Evolutionary conservation across 1,140 invertebrate genomes (phyloP).

Genomic region (Pseudomyrmex gracilis): DNA sequence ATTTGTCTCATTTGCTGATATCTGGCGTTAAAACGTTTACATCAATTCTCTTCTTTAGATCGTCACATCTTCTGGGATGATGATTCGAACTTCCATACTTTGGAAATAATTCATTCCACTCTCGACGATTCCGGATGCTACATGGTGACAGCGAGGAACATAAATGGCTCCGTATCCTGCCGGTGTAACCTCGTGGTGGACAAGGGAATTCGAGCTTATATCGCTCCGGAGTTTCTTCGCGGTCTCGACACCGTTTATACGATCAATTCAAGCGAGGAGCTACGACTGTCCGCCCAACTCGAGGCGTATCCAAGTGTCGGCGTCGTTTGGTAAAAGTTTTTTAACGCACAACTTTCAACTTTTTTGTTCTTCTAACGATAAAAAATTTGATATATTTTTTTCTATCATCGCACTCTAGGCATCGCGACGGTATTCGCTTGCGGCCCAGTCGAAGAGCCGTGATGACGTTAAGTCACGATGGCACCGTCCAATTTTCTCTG

Average conservation of each 20-base stretch:
- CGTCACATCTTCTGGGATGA: constrained; percentile 88
- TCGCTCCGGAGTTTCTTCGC: constrained; percentile 91
- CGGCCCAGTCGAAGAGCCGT: constrained; percentile 90
- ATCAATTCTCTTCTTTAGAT: constrained; percentile 79
- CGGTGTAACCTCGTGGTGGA: constrained; percentile 93
- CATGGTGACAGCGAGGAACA: constrained; percentile 92
- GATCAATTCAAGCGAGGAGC: constrained; percentile 87
- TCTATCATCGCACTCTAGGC: constrained; percentile 82
- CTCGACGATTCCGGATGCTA: constrained; percentile 94
- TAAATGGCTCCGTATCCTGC: constrained; percentile 93
- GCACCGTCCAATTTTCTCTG: constrained; percentile 91
- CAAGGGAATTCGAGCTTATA: constrained; percentile 92
- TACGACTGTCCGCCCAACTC: constrained; percentile 90
- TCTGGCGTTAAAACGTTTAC: neutral
- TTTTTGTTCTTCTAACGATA: too few relatives aligned
- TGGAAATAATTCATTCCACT: constrained; percentile 92
- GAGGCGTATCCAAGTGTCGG: constrained; percentile 93
- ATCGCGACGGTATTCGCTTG: constrained; percentile 89
- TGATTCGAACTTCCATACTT: constrained; percentile 91
- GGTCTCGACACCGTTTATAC: constrained; percentile 88
- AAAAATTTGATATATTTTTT: too few relatives aligned
- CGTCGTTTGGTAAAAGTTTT: constrained; percentile 90
- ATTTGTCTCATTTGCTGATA: constrained; percentile 40
- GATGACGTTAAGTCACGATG: constrained; percentile 92
- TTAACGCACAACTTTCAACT: neutral